Base-by-base conservation (phyloP, 2,113 vertebrate species). In the Phylloscopus trochilus region DNA sequence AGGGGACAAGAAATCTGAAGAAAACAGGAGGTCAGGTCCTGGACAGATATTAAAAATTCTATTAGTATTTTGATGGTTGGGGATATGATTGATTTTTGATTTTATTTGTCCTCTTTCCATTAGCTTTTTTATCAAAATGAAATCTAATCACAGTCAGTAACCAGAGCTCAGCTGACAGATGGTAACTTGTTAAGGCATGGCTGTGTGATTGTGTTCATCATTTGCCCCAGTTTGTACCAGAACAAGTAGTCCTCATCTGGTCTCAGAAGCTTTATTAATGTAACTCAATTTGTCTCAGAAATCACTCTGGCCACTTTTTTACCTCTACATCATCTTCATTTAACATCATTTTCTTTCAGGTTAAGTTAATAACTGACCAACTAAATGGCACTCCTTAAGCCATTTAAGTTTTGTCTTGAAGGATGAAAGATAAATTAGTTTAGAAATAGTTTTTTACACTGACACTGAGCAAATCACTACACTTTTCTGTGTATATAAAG, bases 111-210 rank as follows among this genome's bases (percentile, higher is more conserved):
- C 23, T 39, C 39, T 89, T 94, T 86, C 86, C 76, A 47, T 90
- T 83, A 83, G 55, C 37, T 83, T 92, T 95, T 95, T 86, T 90
- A 94, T 90, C 76, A 81, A 90, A 92, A 94, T 47, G 21, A 93
- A 90, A 95, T 86, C 68, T 86, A 92, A 95, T 88, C 83, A 51
- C 49, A 77, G 60, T 26, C 51, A 39, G 60, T 76, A 76, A 85
- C 59, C 37, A 76, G 69, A 69, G 74, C 62, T 88, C 9, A 9
- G 46, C 76, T 94, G 88, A 88, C 90, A 94, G 93, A 93, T 55
- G 79, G 85, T 88, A 85, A 87, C 92, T 76, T 89, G 35, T 77
- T 93, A 83, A 90, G 72, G 67, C 51, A 58, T 58, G 53, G 52
- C 39, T 89, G 47, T 63, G 52, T 80, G 83, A 83, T 13, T 67